Evolutionary conservation across 2,888 invertebrate genomes (phyloP), one percentile per base, ranked within the genome.

Genomic region (Magallana nippona): DNA sequence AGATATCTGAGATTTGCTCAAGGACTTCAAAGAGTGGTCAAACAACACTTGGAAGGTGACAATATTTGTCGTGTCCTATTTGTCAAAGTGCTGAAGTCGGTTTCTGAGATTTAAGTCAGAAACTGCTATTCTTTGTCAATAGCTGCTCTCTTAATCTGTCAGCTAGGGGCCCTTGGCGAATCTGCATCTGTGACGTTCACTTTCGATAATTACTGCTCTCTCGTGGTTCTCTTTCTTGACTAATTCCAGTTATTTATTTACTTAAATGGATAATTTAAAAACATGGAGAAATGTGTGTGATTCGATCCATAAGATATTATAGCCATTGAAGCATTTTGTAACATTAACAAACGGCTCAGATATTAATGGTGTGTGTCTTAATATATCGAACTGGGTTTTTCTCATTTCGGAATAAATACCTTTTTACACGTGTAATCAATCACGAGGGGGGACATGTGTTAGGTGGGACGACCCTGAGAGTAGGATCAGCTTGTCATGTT

Each of bases 351-450:
- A 60, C 44, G 19, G n/a, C 60, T 60, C n/a, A 60, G 19, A 60
- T 60, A 60, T 60, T 60, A 71, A 71, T 27, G 71, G 22, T 71
- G 15, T 22, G 19, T 71, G 15, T 17, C 32, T 15, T 15, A 27
- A 27, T 27, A 27, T 15, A 71, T 27, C 71, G 10, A n/a, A n/a
- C 27, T 71, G 44, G 44, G 44, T 5, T 44, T 44, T 71, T 71
- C 27, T 27, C 71, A 27, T 71, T 10, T 32, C 71, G 71, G 27
- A 71, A 71, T 71, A 71, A 71, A 71, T 71, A 71, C 22, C 71
- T 71, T 71, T 44, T 71, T 71, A 71, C 27, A 71, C 71, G 71
- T 27, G 71, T 71, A 71, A 71, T 71, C 71, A 71, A 71, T 71
- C 71, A 71, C 32, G 15, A 13, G 27, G 71, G 22, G 71, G 71